These are phyloP conservation scores for Selenia dentaria DNA, from an alignment of 2,888 invertebrate species.

Conservation along the genomic window DNA sequence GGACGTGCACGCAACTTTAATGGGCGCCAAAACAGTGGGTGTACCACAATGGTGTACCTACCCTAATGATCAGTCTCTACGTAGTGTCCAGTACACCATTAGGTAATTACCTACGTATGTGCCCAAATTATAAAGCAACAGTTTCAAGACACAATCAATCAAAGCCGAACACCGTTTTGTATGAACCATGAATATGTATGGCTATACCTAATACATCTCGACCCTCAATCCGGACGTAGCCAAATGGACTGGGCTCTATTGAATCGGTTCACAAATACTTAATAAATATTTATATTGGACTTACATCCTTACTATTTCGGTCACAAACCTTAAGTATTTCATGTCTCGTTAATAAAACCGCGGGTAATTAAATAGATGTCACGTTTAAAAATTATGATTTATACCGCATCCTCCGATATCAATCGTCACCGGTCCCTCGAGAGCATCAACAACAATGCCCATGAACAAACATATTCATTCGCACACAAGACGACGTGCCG, in stretches of 20 bases:
- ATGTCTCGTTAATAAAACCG: no score
- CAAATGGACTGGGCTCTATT: constrained; percentile 19
- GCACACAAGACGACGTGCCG: constrained; percentile 54
- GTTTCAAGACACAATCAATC: constrained; percentile 41
- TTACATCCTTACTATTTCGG: constrained; percentile 5
- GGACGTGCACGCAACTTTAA: constrained; percentile 26
- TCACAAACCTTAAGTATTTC: no score
- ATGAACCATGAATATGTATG: constrained; percentile 59
- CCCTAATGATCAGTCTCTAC: neutral
- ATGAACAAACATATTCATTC: constrained; percentile 74
- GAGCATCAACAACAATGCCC: constrained; percentile 64
- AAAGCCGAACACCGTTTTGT: constrained; percentile 43
- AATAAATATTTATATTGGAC: constrained; percentile 39
- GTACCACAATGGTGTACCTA: no score
- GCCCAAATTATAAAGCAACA: constrained; percentile 15
- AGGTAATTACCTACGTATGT: constrained; percentile 19
- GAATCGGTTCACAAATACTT: constrained; percentile 35
- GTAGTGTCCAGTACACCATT: constrained; percentile 1
- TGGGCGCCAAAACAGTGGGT: constrained; percentile 24
- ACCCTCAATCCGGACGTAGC: constrained; percentile 44
- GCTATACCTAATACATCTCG: constrained; percentile 44
- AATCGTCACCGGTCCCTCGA: constrained; percentile 58
- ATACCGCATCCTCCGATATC: constrained; percentile 60
- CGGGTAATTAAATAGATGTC: no score
- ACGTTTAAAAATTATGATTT: constrained; percentile 52